phyloP scores from a whole-genome alignment of 2,888 invertebrate genomes.

The Dyspetes luteomarginatus region DNA sequence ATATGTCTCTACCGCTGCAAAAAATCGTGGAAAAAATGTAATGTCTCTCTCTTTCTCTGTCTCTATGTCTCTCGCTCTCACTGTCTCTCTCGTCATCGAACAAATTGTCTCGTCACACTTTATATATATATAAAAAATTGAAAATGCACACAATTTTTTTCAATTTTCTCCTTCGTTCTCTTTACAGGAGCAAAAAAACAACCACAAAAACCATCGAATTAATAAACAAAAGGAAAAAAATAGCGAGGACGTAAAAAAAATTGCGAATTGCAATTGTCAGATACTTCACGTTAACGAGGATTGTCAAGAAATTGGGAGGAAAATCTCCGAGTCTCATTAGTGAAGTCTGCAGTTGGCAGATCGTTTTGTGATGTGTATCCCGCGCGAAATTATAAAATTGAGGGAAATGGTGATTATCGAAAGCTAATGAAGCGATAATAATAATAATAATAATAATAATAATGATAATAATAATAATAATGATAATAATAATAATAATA shows the following conservation, averaged over 20 bases:
- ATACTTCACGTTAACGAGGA: neutral
- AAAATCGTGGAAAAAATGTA: too few relatives aligned
- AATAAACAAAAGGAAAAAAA: neutral
- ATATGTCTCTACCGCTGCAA: too few relatives aligned
- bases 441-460: slow-evolving; percentile 10
- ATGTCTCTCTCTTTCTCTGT: too few relatives aligned
- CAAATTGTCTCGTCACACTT: too few relatives aligned
- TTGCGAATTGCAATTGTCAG: neutral
- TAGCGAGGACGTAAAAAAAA: neutral
- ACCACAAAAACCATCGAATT: neutral
- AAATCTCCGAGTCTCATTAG: slow-evolving; percentile 36
- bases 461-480: neutral
- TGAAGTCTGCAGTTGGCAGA: slow-evolving; percentile 45
- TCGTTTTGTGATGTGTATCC: slow-evolving; percentile 3
- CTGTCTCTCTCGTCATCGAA: slow-evolving; percentile 50
- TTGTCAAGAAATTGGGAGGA: neutral
- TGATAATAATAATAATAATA: neutral
- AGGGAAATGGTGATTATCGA: neutral
- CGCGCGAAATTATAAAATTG: neutral
- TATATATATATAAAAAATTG: too few relatives aligned
- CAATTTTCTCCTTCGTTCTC: neutral
- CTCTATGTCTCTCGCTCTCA: too few relatives aligned
- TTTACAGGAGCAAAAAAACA: neutral
- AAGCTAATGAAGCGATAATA: slow-evolving; percentile 21
- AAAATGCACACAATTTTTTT: too few relatives aligned